Evolutionary conservation across 2,888 invertebrate species (phyloP).

Genomic region (Elysia crispata): DNA sequence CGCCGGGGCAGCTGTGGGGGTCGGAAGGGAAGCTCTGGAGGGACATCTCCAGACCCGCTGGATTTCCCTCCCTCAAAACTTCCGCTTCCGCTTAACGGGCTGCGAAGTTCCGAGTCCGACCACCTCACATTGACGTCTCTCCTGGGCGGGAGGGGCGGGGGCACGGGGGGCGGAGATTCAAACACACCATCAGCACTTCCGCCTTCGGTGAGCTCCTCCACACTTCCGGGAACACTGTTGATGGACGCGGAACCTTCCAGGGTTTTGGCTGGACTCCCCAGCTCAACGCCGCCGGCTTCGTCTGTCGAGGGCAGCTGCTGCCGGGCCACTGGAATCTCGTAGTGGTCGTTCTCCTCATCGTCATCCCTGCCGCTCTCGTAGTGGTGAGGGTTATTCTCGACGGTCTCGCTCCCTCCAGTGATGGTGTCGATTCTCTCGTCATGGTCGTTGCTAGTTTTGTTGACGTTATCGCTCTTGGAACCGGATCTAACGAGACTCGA

Average conservation of each 20-base stretch:
- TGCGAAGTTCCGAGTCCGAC: constrained; percentile 51
- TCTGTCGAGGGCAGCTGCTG: constrained; percentile 51
- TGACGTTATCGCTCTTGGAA: background rate
- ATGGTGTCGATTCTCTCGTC: background rate
- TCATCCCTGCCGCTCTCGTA: constrained; percentile 38
- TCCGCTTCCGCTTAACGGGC: constrained; percentile 40
- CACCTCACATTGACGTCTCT: constrained; percentile 55
- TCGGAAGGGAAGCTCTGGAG: constrained; percentile 56
- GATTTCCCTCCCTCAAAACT: constrained; percentile 46
- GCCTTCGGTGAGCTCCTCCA: constrained; percentile 50
- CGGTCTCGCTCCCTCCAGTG: background rate
- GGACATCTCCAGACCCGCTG: constrained; percentile 53
- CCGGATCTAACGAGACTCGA: too few relatives aligned
- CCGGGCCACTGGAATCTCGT: constrained; percentile 61
- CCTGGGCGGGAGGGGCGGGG: constrained; percentile 65
- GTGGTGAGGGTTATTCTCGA: constrained; percentile 9
- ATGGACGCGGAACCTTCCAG: constrained; percentile 50
- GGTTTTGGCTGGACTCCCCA: background rate
- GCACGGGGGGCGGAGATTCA: constrained; percentile 47
- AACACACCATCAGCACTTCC: background rate
- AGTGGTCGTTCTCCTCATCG: constrained; percentile 60
- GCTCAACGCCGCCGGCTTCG: background rate
- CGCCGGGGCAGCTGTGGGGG: constrained; percentile 53
- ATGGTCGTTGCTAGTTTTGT: background rate
- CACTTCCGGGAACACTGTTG: constrained; percentile 50